Evolutionary conservation across 2,113 vertebrate genomes (phyloP).

Genomic region (Aspidoscelis tigris): DNA sequence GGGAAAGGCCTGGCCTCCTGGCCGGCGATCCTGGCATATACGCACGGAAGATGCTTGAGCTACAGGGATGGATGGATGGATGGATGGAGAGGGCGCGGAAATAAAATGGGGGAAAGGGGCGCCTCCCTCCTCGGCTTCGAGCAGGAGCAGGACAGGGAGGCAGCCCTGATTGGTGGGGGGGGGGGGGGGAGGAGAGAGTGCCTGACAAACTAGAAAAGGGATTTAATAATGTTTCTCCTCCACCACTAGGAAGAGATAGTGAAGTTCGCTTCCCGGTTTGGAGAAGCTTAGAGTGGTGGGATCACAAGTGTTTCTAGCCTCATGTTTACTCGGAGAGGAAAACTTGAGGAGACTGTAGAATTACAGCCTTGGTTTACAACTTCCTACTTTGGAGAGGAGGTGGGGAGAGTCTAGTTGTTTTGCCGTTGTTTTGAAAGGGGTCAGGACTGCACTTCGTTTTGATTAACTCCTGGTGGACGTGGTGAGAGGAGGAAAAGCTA

Average conservation of each 20-base stretch:
- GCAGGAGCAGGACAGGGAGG: neutral
- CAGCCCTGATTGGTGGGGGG: too few species aligned
- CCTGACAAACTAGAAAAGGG: neutral
- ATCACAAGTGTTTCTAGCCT: neutral
- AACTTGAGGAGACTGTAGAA: neutral
- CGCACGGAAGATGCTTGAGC: neutral
- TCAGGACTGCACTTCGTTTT: neutral
- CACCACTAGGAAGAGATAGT: neutral
- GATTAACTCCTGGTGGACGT: neutral
- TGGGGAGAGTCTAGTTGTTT: neutral
- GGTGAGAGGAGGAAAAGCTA: neutral
- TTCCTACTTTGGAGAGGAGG: neutral
- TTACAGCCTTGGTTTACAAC: neutral
- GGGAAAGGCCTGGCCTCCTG: conserved; percentile 8
- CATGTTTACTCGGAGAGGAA: neutral
- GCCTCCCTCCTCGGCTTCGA: neutral
- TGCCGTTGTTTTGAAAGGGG: neutral
- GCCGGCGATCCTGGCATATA: neutral
- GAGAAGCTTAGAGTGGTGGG: neutral
- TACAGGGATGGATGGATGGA: neutral
- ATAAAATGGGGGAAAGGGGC: neutral
- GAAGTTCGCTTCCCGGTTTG: neutral
- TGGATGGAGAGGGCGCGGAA: neutral
- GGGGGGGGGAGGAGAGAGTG: too few species aligned
- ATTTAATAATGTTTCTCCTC: neutral